Evolutionary conservation across 2,797 vertebrate species (phyloP), one percentile per base, ranked within the genome.

Genomic region (Hozukius guyotensis): DNA sequence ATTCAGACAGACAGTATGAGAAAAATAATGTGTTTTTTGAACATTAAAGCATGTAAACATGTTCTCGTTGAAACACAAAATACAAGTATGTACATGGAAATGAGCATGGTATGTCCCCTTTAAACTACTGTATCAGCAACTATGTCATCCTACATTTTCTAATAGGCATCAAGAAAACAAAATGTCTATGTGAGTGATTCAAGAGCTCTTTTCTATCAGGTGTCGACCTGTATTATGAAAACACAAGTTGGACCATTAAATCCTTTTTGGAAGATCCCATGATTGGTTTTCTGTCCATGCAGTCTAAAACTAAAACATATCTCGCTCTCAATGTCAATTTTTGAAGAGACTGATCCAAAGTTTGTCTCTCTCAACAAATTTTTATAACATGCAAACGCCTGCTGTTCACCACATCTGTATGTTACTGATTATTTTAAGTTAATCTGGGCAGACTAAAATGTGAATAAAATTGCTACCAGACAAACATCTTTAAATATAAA

Each of bases 321-420:
- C 42, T 46, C 0, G 2, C 42, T 46, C 6, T 0, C 42, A 46
- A 18, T 46, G 42, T 0, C 42, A 46, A 5, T 42, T 56, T 25
- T 57, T 16, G 13, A 57, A 57, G 31, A 36, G 1, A 25, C 22
- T 24, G 7, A 64, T 42, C 7, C 22, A 12, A 24, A 55, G n/a
- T 32, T 11, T 27, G 29, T 52, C 32, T 69, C 16, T 16, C 12
- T n/a, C 24, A 61, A 60, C 31, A 53, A 14, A 24, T n/a, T 1
- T 38, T 24, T 42, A 32, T 24, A 59, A 29, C 12, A 36, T 22
- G 20, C 63, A 59, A 76, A 53, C 8, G n/a, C 5, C 27, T 34
- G 29, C 18, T 69, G 22, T 22, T 38, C 10, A 75, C 27, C 4
- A 4, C 4, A n/a, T 25, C 16, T 69, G 27, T 13, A 60, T 63